Base-by-base conservation (phyloP, 2,113 vertebrate genomes). In the Macquaria australasica region DNA sequence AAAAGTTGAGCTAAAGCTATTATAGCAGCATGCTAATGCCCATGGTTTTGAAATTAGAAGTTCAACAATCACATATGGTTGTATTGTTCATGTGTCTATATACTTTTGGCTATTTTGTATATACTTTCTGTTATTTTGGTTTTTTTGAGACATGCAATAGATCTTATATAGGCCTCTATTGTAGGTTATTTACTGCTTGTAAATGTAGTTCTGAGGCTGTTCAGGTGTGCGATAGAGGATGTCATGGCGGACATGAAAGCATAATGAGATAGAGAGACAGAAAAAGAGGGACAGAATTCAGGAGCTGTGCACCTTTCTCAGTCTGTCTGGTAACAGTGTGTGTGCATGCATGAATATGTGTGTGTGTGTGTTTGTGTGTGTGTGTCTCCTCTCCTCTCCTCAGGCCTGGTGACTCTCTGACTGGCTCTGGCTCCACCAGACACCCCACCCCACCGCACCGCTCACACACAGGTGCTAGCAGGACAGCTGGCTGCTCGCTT, bases 401-500 rank as follows among this genome's bases (percentile, higher is more conserved):
- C 51, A 41, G 84, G 80, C 74, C 83, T 81, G 85, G 82, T 89
- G 89, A 86, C 90, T 91, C 83, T 79, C 72, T 87, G 87, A 86
- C 87, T 86, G 87, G 75, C 86, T 83, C 76, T 66, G 75, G 84
- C 83, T 84, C 73, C 72, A 85, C 77, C 84, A 66, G 68, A 82
- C 80, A 20, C 86, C 64, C 73, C 82, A 55, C 62, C 55, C 64
- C 53, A 62, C 59, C 37, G 12, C 70, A 81, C 64, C 31, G 1
- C 81, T 93, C 89, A 68, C 89, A 92, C 90, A 85, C 91, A 91
- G 90, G 89, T 94, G 91, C 86, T 88, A 91, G 88, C 73, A 84
- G 89, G 62, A 87, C 87, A 71, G 83, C 71, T 77, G 62, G 68
- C 70, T 68, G 41, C 76, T 58, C 6, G 14, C 72, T 66, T 60